A percentile compares a stretch with the other conserved stretches of the same genome.
phyloP scores from a whole-genome alignment of 2,113 vertebrate species.

The Monarcha castaneiventris region DNA sequence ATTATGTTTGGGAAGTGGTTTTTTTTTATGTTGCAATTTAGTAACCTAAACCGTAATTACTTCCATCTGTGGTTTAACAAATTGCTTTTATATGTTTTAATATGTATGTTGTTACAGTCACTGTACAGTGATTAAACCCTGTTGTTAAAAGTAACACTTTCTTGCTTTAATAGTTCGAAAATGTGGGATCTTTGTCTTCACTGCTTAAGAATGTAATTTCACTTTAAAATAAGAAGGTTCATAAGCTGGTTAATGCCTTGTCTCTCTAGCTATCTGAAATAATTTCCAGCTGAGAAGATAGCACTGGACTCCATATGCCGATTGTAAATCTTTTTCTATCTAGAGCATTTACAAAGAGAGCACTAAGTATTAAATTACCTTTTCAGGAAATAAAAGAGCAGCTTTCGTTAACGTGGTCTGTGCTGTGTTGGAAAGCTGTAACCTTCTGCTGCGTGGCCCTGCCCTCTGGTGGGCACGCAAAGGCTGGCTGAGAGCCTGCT shows the following conservation, averaged over 20 bases:
- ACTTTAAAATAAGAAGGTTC: not conserved
- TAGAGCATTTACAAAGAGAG: not conserved
- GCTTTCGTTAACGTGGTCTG: not conserved
- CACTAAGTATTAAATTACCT: not conserved
- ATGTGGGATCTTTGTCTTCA: not conserved
- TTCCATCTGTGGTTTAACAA: not conserved
- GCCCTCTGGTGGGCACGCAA: constrained; percentile 3
- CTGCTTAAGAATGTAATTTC: not conserved
- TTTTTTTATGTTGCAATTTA: not conserved
- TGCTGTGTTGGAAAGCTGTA: not conserved
- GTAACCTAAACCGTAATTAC: not conserved
- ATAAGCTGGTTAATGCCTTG: not conserved
- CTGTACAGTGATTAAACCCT: not conserved
- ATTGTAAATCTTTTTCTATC: not conserved
- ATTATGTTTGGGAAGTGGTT: not conserved
- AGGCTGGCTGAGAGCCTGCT: too few relatives aligned
- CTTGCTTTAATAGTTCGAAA: not conserved
- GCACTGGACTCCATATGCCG: not conserved
- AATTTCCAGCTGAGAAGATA: not conserved
- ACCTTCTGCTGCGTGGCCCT: not conserved
- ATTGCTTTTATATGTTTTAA: not conserved
- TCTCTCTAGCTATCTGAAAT: not conserved
- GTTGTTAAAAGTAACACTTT: not conserved
- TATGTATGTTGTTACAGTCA: not conserved
- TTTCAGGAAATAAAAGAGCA: not conserved